phyloP scores from a whole-genome alignment of 1,140 invertebrate genomes.

The Littorina saxatilis region DNA sequence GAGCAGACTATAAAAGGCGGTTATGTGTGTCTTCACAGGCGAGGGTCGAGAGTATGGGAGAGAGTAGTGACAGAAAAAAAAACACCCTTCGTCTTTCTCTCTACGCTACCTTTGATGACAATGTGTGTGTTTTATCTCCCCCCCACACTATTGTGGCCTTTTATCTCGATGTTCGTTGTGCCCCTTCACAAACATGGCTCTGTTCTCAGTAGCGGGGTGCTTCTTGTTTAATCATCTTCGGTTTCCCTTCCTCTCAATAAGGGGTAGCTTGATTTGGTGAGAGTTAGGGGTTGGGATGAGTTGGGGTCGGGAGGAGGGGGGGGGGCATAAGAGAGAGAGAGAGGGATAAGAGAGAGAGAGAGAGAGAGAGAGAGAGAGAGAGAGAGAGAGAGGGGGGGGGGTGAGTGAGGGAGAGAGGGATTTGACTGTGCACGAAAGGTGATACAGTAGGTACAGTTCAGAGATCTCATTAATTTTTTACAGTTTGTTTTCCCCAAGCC shows the following conservation, averaged over 20 bases:
- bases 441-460: not conserved
- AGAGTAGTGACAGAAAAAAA: too few species aligned
- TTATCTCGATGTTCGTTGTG: conserved; percentile 6
- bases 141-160: not conserved
- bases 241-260: not conserved
- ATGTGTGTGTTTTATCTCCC: too few species aligned
- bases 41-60: too few species aligned
- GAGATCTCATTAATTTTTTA: too few species aligned
- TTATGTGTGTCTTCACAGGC: too few species aligned
- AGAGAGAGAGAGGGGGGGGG: not conserved
- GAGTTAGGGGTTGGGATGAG: too few species aligned
- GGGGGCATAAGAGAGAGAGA: not conserved
- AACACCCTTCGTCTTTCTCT: too few species aligned
- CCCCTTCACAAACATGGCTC: not conserved
- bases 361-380: not conserved
- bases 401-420: not conserved
- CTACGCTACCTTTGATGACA: too few species aligned
- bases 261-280: too few species aligned
- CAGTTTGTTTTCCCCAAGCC: too few species aligned
- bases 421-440: not conserved
- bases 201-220: not conserved
- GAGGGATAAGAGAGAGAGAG: not conserved
- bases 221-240: conserved; percentile 9
- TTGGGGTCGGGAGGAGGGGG: too few species aligned
- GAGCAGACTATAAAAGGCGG: too few species aligned